phyloP scores from a whole-genome alignment of 2,888 invertebrate species.

The Lysandra bellargus region DNA sequence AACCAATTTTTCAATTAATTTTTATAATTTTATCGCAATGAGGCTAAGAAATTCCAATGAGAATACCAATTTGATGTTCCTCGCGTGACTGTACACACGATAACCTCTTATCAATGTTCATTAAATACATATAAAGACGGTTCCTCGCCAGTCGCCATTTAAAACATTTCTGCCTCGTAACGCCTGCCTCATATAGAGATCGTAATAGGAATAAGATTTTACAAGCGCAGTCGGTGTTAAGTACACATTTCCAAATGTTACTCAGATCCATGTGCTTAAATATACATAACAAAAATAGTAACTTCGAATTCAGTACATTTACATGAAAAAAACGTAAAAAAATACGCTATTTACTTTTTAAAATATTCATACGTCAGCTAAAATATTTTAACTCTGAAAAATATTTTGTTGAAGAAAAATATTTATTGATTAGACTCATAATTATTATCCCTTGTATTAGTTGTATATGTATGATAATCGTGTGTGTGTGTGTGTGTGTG shows the following conservation, averaged over 20 bases:
- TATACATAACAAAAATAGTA: slow-evolving; percentile 12
- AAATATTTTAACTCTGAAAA: neutral
- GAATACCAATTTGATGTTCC: neutral
- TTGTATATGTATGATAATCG: too few relatives aligned
- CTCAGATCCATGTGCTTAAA: slow-evolving; percentile 3
- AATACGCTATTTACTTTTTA: neutral
- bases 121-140: neutral
- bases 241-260: neutral
- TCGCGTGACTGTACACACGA: neutral
- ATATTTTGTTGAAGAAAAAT: neutral
- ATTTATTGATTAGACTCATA: neutral
- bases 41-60: neutral
- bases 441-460: neutral
- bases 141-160: neutral
- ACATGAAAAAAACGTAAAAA: neutral
- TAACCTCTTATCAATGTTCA: neutral
- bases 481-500: too few relatives aligned
- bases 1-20: neutral
- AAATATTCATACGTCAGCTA: neutral
- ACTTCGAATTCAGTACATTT: neutral
- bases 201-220: neutral
- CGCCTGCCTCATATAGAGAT: neutral
- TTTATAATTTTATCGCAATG: neutral
- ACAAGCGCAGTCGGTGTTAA: neutral
- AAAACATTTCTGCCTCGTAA: neutral